Evolutionary conservation across 2,888 invertebrate genomes (phyloP), one percentile per base, ranked within the genome.

Genomic region (Merodon equestris): DNA sequence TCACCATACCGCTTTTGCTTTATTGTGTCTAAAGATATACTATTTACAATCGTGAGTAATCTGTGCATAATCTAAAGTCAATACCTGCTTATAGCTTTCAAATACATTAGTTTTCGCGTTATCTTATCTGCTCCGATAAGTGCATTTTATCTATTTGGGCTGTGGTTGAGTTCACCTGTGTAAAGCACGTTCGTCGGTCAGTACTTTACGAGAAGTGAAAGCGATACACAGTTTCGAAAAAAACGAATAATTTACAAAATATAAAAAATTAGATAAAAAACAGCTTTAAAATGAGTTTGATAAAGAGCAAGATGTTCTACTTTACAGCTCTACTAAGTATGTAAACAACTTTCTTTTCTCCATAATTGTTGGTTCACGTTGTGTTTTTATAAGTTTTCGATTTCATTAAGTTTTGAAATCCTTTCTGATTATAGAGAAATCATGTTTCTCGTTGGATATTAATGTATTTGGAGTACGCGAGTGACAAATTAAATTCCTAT

Each of bases 301-400:
- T 83, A 36, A 83, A 81, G 61, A 83, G 82, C 66, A 83, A 81
- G 76, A 87, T 89, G 85, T 91, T 90, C 84, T 91, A 91, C 83
- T 87, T 91, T n/a, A 89, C 91, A 44, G 87, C 90, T 66, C 85
- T 90, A 83, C 87, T 91, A 74, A 90, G 91, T 91, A 84, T 88
- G 90, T 89, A 27, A 27, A 4, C 27, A 4, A 27, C 7, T 27
- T 27, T 27, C 2, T 15, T 17, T 45, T 18, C 18, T 34, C 27
- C 14, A 13, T 15, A 13, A 34, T 34, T 19, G 12, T 9, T 1
- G 12, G 0, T 19, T 42, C 42, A 14, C n/a, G 27, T n/a, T 48
- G 13, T 60, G 38, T 15, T 10, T 12, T 14, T 12, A n/a, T n/a
- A n/a, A n/a, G n/a, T n/a, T n/a, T n/a, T n/a, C n/a, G n/a, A n/a